phyloP scores from a whole-genome alignment of 1,140 invertebrate genomes.

The Anoplolepis gracilipes region DNA sequence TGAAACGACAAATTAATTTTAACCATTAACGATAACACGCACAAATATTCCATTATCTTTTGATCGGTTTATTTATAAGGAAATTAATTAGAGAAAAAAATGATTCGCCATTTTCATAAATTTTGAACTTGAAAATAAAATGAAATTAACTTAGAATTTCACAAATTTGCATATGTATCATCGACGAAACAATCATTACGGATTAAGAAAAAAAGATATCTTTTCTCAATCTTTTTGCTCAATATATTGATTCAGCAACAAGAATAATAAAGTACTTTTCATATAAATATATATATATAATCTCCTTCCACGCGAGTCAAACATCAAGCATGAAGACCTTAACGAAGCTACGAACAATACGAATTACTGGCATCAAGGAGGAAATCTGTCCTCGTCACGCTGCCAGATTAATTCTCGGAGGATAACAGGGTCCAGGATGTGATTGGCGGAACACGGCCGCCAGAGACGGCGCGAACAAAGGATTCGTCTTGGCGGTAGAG shows the following conservation, averaged over 20 bases:
- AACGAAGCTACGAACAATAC: slow-evolving; percentile 23
- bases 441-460: slow-evolving; percentile 67
- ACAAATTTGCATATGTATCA: neutral
- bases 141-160: neutral
- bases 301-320: neutral
- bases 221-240: neutral
- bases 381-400: slow-evolving; percentile 44
- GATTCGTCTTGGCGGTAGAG: slow-evolving; percentile 30
- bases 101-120: neutral
- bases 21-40: neutral
- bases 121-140: neutral
- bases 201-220: neutral
- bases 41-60: neutral
- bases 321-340: slow-evolving; percentile 29
- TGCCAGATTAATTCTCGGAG: slow-evolving; percentile 62
- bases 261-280: neutral
- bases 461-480: slow-evolving; percentile 62
- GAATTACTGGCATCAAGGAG: slow-evolving; percentile 40
- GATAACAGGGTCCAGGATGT: slow-evolving; percentile 57
- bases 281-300: slow-evolving; percentile 34
- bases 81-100: neutral
- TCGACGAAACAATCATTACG: neutral
- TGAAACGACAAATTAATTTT: neutral
- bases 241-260: slow-evolving; percentile 1
- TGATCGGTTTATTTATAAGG: neutral